These are phyloP conservation scores for Ctenicera cuprea DNA, from an alignment of 2,888 invertebrate genomes.

Conservation along the genomic window DNA sequence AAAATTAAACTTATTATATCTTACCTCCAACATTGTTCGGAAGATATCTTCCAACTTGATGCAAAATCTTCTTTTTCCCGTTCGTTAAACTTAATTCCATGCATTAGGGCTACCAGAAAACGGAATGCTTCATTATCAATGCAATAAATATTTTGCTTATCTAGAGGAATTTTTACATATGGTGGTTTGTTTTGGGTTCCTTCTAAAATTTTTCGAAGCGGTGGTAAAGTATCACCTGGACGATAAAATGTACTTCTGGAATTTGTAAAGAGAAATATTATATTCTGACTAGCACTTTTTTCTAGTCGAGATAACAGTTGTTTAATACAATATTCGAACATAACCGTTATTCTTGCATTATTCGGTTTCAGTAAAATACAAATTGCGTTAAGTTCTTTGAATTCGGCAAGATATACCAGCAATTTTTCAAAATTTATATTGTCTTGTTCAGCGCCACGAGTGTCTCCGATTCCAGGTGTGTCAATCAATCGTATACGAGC, in stretches of 20 bases:
- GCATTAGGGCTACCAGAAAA: background rate
- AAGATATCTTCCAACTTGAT: constrained; percentile 11
- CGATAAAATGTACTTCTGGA: constrained; percentile 50
- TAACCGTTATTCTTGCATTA: constrained; percentile 47
- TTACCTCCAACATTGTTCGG: constrained; percentile 2
- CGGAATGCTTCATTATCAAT: constrained; percentile 50
- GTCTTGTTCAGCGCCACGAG: constrained; percentile 60
- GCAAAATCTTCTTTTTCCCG: background rate
- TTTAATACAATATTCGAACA: constrained; percentile 54
- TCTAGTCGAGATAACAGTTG: constrained; percentile 51
- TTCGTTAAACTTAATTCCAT: background rate
- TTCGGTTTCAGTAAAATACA: constrained; percentile 55
- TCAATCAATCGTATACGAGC: constrained; percentile 45
- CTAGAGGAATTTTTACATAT: constrained; percentile 42
- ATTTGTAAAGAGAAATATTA: constrained; percentile 53
- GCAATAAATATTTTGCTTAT: constrained; percentile 44
- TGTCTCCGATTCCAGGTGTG: constrained; percentile 59
- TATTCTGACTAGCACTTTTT: constrained; percentile 51
- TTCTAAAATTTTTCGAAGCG: constrained; percentile 35
- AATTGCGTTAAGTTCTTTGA: constrained; percentile 50
- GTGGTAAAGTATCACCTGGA: constrained; percentile 52
- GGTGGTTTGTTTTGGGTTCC: constrained; percentile 30
- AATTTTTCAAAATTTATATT: constrained; percentile 64
- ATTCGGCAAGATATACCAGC: constrained; percentile 42
- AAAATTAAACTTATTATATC: background rate